Base-by-base conservation (phyloP, 2,113 vertebrate species). In the Pholis gunnellus region DNA sequence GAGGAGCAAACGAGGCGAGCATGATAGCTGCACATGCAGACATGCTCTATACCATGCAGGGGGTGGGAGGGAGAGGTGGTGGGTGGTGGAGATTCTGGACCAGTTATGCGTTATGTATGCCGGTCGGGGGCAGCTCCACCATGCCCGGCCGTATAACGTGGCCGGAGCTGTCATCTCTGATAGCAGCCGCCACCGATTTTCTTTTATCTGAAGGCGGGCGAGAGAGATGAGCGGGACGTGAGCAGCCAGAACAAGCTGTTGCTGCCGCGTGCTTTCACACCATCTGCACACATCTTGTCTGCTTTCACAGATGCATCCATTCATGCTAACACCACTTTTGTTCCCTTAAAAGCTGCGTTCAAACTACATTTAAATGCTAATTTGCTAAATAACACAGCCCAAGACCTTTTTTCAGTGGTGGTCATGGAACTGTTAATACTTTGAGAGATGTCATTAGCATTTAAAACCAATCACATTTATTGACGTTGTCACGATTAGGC, bases 341-440 rank as follows among this genome's bases (percentile, higher is more conserved):
- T 71, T 48, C 64, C 22, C 20, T 46, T 36, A 57, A 78, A 73
- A 64, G 57, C 70, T 84, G 64, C 6, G 1, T 75, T 77, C 54
- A 77, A 73, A 69, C 57, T 66, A 75, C 34, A 79, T 85, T 63
- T 72, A 82, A 79, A 82, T 82, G 79, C 67, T 69, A 79, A 79
- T 85, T 50, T 48, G 25, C 52, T 48, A 6, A 42, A 44, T 63
- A 73, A 60, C 27, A 0, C 18, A 72, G 18, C 14, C 9, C 17
- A 15, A 34, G 29, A 27, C 9, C 42, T 44, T 34, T 38, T 42
- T 56, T 36, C 22, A 31, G 48, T 46, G 27, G 27, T 5, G 72
- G 66, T 59, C 17, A 25, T 38, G 15, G 10, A 66, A 20, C 46
- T 57, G 14, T 54, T 69, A 29, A 50, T 31, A 46, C n/a, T 31